Conservation (phyloP, 2,113 vertebrate genomes). For the Dicentrarchus labrax region DNA sequence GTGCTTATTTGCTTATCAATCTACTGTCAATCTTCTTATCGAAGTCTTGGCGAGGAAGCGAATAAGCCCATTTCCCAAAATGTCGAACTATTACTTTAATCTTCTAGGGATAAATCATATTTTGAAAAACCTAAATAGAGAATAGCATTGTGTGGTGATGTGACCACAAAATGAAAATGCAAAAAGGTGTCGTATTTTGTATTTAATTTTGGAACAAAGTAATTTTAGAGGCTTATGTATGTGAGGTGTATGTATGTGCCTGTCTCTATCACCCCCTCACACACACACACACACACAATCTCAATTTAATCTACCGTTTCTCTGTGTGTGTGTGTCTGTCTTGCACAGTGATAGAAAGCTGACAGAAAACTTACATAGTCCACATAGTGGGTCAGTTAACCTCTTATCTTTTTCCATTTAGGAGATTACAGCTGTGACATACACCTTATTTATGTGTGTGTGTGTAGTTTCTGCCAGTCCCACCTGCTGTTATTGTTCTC, state of each 20-base stretch:
- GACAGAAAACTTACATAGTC: slow-evolving; percentile 3
- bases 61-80: neutral
- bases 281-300: neutral
- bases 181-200: neutral
- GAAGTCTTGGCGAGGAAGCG: no score
- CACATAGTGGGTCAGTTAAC: slow-evolving; percentile 39
- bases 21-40: no score
- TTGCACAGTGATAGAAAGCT: neutral
- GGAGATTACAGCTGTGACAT: neutral
- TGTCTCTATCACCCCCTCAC: neutral
- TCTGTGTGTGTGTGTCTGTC: neutral
- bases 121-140: neutral
- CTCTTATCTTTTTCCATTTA: slow-evolving; percentile 32
- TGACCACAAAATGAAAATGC: neutral
- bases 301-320: neutral
- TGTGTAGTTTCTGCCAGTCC: slow-evolving; percentile 6
- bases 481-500: slow-evolving; percentile 55
- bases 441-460: slow-evolving; percentile 30
- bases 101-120: neutral
- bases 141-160: neutral
- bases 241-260: neutral
- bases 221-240: neutral
- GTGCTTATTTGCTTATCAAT: neutral
- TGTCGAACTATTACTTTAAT: neutral
- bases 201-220: neutral